phyloP scores from a whole-genome alignment of 2,888 invertebrate species.

The Conomelus anceps region DNA sequence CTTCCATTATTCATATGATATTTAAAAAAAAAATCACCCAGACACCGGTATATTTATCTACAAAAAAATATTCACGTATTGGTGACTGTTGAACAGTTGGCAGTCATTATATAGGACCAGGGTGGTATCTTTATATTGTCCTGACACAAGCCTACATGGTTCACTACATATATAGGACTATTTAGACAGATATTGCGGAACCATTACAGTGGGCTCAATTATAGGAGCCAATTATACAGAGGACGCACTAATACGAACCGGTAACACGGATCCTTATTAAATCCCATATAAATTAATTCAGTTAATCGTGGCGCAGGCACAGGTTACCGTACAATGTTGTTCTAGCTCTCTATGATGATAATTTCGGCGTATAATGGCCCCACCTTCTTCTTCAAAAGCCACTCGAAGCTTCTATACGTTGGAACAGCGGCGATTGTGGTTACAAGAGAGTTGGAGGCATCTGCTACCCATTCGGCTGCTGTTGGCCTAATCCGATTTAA shows the following conservation, averaged over 20 bases:
- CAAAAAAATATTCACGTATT: too few relatives aligned
- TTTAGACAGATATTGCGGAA: neutral
- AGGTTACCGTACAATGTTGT: neutral
- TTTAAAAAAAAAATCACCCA: too few relatives aligned
- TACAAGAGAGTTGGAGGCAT: too few relatives aligned
- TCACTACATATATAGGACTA: too few relatives aligned
- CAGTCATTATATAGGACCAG: too few relatives aligned
- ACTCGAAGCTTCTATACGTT: neutral
- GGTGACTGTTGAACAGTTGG: too few relatives aligned
- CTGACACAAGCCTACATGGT: too few relatives aligned
- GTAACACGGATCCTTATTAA: neutral
- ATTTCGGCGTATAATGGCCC: neutral
- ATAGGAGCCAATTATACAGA: neutral
- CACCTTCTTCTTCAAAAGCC: neutral
- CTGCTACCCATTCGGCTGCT: too few relatives aligned
- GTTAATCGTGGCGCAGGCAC: neutral
- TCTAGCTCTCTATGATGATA: neutral
- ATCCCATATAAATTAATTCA: neutral
- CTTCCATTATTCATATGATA: too few relatives aligned
- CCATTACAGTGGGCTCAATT: neutral
- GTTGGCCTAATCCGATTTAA: neutral
- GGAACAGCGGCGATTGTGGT: neutral
- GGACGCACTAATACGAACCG: neutral
- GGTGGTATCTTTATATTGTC: too few relatives aligned
- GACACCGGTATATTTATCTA: too few relatives aligned